Evolutionary conservation across 1,140 invertebrate species (phyloP), one percentile per base, ranked within the genome.

Genomic region (Zeugodacus cucurbitae): DNA sequence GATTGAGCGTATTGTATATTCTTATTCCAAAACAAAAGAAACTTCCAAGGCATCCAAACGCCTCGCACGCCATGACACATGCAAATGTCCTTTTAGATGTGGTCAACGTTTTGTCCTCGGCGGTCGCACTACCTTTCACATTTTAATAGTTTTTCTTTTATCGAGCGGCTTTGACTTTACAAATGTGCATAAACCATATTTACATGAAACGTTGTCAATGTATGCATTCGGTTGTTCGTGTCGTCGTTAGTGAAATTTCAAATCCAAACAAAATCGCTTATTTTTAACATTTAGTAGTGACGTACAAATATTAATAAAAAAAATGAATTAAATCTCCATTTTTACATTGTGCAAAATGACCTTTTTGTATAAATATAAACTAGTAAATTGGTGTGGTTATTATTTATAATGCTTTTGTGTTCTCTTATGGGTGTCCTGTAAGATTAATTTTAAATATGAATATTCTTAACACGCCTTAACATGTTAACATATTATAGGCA

Each of bases 71-170:
- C 87, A 88, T 44, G 88, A 78, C 88, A 87, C 89, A 92, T 91
- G 91, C 90, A 91, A 92, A 92, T 91, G 90, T 89, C 89, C 89
- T 87, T 91, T 90, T 91, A 91, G 91, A 91, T 90, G 90, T 92
- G 91, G 91, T 91, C 90, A 91, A 92, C 89, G 90, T 90, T 90
- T 89, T 87, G 87, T 88, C 89, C 89, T 89, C 74, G 91, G 88
- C 89, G 89, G 91, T 90, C 87, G 88, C 88, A 87, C 59, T 70
- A 74, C 34, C 29, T 82, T 82, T 82, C 22, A 82, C 89, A 85
- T 82, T 86, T 89, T 26, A 41, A 14, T 87, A 7, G 48, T 78
- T 32, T 20, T n/a, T 26, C 41, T 62, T 70, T 48, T 48, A 29
- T 32, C 48, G 48, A 54, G 34, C 22, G 44, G 64, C 22, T 34